These are phyloP conservation scores for Rhodinocichla rosea DNA, from an alignment of 2,113 vertebrate species.

Conservation along the genomic window DNA sequence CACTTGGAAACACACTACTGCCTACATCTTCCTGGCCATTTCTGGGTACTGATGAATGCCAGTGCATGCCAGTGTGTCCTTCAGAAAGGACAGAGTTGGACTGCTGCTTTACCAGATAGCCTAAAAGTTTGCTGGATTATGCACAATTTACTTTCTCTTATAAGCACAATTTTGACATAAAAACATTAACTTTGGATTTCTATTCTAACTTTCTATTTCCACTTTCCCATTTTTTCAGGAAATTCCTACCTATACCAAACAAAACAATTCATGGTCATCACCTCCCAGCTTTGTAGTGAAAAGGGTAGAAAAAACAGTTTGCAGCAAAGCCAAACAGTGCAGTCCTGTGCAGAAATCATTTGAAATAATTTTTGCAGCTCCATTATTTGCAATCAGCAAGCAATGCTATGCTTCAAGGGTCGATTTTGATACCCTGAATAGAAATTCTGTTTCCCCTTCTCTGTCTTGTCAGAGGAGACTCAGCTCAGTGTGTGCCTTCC, in stretches of 20 bases:
- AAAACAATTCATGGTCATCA: background rate
- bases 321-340: background rate
- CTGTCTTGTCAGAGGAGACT: background rate
- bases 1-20: background rate
- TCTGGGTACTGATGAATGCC: background rate
- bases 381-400: background rate
- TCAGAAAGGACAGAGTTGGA: background rate
- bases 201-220: background rate
- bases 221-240: background rate
- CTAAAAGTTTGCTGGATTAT: background rate
- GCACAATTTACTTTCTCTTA: background rate
- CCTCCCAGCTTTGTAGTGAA: background rate
- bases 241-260: background rate
- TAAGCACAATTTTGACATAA: background rate
- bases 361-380: background rate
- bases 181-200: background rate
- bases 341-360: background rate
- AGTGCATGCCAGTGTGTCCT: background rate
- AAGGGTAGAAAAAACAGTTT: rapidly evolving
- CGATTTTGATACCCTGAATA: background rate
- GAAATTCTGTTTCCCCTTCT: background rate
- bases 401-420: background rate
- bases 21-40: background rate
- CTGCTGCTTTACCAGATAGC: background rate
- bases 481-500: background rate